Evolutionary conservation across 53 echinoderm and acorn worm genomes (phyloP).

Genomic region (Mesocentrotus franciscanus): DNA sequence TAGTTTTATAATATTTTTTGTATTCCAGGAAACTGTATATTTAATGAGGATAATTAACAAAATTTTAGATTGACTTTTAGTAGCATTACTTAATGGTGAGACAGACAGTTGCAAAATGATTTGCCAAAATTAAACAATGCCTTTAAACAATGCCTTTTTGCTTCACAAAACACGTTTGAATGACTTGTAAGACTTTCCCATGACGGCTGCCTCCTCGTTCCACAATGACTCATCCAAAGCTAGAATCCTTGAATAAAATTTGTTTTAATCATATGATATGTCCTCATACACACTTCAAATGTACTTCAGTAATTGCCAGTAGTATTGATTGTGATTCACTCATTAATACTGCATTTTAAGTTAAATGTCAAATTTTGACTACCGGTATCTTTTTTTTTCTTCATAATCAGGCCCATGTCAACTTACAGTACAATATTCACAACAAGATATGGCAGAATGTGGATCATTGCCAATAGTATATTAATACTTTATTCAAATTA

Average conservation of each 20-base stretch:
- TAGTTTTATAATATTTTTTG: neutral
- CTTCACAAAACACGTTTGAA: neutral
- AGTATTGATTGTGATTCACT: neutral
- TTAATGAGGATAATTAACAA: neutral
- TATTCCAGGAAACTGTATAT: neutral
- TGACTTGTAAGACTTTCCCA: slow-evolving; percentile 10
- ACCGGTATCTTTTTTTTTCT: too few species aligned
- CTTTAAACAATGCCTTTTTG: neutral
- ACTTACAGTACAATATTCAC: neutral
- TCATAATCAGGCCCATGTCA: neutral
- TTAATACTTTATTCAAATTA: too few species aligned
- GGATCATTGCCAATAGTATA: too few species aligned
- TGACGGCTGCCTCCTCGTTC: neutral
- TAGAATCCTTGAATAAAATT: slow-evolving; percentile 2
- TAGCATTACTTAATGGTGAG: too few species aligned
- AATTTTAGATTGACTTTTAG: too few species aligned
- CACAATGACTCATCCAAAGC: neutral
- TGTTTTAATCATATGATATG: slow-evolving; percentile 5
- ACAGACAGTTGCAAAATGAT: too few species aligned
- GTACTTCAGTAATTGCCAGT: neutral
- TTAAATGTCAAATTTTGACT: neutral
- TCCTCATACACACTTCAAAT: neutral
- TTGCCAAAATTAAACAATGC: neutral
- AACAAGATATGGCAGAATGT: neutral
- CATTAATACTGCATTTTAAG: neutral